Percentiles rank a stretch among this genome's conserved stretches.
These are phyloP conservation scores for Lepus oiostolus DNA, from an alignment of 2,797 vertebrate species.

Conservation along the genomic window DNA sequence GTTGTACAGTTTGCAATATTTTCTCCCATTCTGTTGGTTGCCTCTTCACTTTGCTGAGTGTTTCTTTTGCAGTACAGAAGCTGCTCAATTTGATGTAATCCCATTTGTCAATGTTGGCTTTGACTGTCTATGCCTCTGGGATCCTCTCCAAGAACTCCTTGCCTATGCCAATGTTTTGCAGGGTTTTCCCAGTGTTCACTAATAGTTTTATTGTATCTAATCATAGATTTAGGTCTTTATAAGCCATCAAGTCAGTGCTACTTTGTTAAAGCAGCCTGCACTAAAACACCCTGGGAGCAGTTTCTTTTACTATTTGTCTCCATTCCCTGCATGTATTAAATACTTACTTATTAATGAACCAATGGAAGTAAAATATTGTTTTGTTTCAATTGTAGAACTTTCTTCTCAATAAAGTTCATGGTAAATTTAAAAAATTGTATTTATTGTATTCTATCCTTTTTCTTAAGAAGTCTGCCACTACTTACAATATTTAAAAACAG, in stretches of 20 bases:
- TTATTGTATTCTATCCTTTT: neutral
- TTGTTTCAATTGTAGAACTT: neutral
- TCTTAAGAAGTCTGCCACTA: neutral
- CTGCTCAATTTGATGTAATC: too few species aligned
- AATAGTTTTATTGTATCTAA: too few species aligned
- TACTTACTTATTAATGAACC: neutral
- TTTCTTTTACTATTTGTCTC: neutral
- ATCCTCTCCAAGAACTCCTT: too few species aligned
- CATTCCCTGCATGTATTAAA: neutral
- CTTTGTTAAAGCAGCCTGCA: neutral
- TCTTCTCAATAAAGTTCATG: neutral
- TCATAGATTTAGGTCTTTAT: neutral
- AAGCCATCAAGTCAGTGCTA: neutral
- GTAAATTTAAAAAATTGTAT: neutral
- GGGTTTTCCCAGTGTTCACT: too few species aligned
- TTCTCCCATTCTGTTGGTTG: too few species aligned
- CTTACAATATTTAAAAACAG: neutral
- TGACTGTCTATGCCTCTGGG: too few species aligned
- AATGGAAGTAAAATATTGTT: neutral
- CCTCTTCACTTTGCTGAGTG: too few species aligned
- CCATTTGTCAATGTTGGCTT: too few species aligned
- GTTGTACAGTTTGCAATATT: too few species aligned
- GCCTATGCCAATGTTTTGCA: too few species aligned
- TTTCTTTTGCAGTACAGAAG: too few species aligned
- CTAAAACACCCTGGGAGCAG: neutral